These are phyloP conservation scores for Uloborus plumipes DNA, from an alignment of 2,888 invertebrate genomes.

Conservation along the genomic window DNA sequence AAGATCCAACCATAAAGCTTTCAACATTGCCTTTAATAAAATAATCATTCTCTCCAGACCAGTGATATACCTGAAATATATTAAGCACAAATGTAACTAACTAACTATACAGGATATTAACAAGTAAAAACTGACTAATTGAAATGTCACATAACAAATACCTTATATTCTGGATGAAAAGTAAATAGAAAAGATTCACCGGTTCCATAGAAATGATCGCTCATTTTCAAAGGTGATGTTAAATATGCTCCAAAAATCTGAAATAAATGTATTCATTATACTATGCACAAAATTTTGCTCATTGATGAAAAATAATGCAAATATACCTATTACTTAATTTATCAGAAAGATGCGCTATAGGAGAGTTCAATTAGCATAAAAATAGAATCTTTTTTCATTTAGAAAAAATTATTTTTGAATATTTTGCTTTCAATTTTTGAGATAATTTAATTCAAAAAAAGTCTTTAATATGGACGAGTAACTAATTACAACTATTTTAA, in stretches of 20 bases:
- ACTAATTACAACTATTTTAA: no score
- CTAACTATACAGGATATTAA: no score
- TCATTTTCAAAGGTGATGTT: slow-evolving; percentile 90
- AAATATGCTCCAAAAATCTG: slow-evolving; percentile 96
- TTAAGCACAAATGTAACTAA: background rate
- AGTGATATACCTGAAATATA: slow-evolving; percentile 84
- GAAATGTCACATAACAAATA: slow-evolving; percentile 43
- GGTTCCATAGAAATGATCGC: slow-evolving; percentile 97
- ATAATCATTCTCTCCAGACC: slow-evolving; percentile 99
- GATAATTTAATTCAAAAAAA: no score
- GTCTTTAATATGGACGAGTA: no score
- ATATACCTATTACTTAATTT: no score
- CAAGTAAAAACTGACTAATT: background rate
- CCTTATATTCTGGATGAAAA: slow-evolving; percentile 81
- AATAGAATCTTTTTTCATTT: no score
- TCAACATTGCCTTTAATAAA: slow-evolving; percentile 98
- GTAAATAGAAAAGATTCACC: slow-evolving; percentile 95
- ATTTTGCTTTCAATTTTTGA: no score
- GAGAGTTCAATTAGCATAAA: no score
- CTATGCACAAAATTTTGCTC: no score
- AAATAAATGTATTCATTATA: background rate
- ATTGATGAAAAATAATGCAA: no score
- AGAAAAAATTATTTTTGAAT: no score
- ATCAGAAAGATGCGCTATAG: no score
- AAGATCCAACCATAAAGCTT: slow-evolving; percentile 94